phyloP scores from a whole-genome alignment of 2,888 invertebrate genomes.

The Tinea trinotella region DNA sequence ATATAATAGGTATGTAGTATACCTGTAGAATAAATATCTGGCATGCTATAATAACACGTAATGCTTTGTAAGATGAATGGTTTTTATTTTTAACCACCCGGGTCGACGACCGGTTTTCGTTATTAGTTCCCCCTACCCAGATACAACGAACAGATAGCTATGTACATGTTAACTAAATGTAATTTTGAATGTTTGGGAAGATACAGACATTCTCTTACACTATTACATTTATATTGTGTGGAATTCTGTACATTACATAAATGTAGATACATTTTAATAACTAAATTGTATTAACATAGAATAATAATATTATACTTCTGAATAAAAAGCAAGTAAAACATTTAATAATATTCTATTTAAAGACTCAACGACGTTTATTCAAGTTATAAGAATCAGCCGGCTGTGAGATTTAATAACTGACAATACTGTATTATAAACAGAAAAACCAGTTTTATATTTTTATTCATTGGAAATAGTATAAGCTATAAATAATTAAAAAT shows the following conservation, averaged over 20 bases:
- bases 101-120: conserved; percentile 18
- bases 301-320: no score
- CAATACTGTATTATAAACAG: background rate
- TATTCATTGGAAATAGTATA: no score
- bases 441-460: background rate
- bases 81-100: conserved; percentile 17
- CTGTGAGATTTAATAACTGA: background rate
- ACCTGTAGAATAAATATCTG: conserved; percentile 11
- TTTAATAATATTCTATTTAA: no score
- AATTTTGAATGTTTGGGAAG: conserved; percentile 13
- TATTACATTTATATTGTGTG: background rate
- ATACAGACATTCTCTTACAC: conserved; percentile 4
- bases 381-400: background rate
- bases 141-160: conserved; percentile 12
- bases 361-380: no score
- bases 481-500: background rate
- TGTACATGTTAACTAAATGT: conserved; percentile 17
- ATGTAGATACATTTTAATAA: no score
- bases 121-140: conserved; percentile 16
- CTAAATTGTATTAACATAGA: no score
- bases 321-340: no score
- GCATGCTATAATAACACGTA: conserved; percentile 12
- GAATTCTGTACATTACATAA: no score
- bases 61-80: conserved; percentile 15
- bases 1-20: conserved; percentile 6